Evolutionary conservation across 2,113 vertebrate species (phyloP).

Genomic region (Bubo bubo): DNA sequence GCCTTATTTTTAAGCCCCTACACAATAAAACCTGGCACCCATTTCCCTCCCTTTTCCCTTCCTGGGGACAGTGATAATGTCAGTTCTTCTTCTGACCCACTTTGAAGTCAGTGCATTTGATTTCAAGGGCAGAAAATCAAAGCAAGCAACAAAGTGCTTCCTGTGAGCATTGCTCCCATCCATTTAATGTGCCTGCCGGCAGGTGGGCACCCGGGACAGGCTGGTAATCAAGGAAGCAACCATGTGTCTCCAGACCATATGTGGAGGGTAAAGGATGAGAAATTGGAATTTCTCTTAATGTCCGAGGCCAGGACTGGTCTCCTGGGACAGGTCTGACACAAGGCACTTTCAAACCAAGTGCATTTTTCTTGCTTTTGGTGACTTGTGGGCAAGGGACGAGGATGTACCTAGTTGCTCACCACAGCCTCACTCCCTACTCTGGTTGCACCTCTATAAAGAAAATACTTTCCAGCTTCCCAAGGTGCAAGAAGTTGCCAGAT

Average conservation of each 20-base stretch:
- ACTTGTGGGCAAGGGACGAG: not conserved
- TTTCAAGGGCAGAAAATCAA: constrained; percentile 40
- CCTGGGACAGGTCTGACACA: not conserved
- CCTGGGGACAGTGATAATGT: not conserved
- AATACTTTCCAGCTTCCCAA: not conserved
- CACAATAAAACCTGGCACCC: not conserved
- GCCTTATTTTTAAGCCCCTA: not conserved
- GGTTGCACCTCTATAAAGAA: not conserved
- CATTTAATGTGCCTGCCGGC: not conserved
- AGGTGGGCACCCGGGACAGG: not conserved
- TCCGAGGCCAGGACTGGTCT: not conserved
- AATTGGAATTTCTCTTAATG: not conserved
- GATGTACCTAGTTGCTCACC: not conserved
- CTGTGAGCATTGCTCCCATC: not conserved
- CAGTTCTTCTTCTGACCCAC: not conserved
- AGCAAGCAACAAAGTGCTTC: not conserved
- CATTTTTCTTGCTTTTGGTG: not conserved
- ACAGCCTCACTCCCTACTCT: not conserved
- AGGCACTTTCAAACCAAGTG: not conserved
- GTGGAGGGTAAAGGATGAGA: not conserved
- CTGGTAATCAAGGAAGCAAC: not conserved
- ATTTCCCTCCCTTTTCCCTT: not conserved
- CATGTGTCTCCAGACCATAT: constrained; percentile 35
- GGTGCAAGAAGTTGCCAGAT: not conserved
- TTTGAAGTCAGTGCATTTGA: not conserved